Conservation (phyloP, 2,797 vertebrate species). For the Sebastolobus alascanus region DNA sequence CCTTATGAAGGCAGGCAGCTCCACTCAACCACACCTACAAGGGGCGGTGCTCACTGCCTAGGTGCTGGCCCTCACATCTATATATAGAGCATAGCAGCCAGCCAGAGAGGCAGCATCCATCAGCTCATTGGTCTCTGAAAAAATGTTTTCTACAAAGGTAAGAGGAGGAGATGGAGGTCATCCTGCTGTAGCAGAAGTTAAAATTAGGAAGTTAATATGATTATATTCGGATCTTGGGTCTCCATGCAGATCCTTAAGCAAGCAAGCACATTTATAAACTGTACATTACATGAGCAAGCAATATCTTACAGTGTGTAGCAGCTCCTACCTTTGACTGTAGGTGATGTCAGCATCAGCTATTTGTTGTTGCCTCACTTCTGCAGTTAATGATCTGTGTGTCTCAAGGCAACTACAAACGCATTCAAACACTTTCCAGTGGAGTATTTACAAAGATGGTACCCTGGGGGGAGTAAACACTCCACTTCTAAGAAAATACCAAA, state of each 20-base stretch:
- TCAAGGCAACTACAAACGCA: background rate
- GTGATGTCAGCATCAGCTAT: constrained; percentile 7
- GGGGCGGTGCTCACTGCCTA: no score
- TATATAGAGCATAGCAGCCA: constrained; percentile 37
- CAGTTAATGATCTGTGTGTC: background rate
- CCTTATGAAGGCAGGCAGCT: no score
- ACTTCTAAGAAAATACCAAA: background rate
- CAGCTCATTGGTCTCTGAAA: background rate
- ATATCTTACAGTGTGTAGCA: fast-evolving
- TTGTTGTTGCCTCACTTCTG: background rate
- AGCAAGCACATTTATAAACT: background rate
- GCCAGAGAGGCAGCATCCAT: constrained; percentile 16
- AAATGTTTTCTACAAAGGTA: background rate
- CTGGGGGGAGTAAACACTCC: background rate
- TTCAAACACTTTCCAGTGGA: background rate
- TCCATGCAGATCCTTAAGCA: constrained; percentile 29
- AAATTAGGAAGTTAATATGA: background rate
- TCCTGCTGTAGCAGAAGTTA: background rate
- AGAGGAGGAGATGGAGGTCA: background rate
- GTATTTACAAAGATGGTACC: background rate
- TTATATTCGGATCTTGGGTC: background rate
- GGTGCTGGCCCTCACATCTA: no score
- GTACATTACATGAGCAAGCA: background rate
- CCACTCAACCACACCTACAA: no score
- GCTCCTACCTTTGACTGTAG: constrained; percentile 34